Evolutionary conservation across 2,888 invertebrate genomes (phyloP).

Genomic region (Drosophila paranaensis): DNA sequence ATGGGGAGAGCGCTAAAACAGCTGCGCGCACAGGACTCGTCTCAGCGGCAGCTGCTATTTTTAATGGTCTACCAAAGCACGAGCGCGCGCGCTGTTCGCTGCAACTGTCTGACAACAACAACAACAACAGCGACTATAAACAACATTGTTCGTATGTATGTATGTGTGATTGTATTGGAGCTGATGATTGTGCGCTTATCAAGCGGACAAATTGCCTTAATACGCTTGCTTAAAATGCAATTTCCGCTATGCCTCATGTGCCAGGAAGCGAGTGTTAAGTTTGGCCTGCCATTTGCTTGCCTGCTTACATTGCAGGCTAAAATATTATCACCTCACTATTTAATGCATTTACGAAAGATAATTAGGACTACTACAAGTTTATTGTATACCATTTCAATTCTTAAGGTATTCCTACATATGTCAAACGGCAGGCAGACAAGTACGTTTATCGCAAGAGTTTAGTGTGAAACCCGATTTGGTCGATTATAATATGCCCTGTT

Average conservation of each 20-base stretch:
- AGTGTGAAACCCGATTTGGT: slow-evolving; percentile 35
- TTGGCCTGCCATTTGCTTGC: not conserved
- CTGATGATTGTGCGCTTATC: slow-evolving; percentile 47
- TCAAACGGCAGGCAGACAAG: not conserved
- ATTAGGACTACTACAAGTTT: too few species aligned
- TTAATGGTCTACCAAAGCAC: slow-evolving; percentile 43
- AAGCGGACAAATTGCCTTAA: slow-evolving; percentile 64
- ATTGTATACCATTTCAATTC: not conserved
- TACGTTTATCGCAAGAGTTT: not conserved
- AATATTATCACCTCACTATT: not conserved
- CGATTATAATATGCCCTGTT: slow-evolving; percentile 21
- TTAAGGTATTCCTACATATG: not conserved
- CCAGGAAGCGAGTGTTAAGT: slow-evolving; percentile 29
- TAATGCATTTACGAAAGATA: not conserved
- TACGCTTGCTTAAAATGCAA: slow-evolving; percentile 37
- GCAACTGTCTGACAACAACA: slow-evolving; percentile 16
- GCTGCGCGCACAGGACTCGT: slow-evolving; percentile 69
- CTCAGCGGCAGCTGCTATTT: slow-evolving; percentile 66
- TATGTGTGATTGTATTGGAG: slow-evolving; percentile 8
- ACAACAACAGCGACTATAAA: slow-evolving; percentile 6
- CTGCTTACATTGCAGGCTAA: not conserved
- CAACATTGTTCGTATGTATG: not conserved
- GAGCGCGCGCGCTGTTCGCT: slow-evolving; percentile 36
- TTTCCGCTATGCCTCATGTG: slow-evolving; percentile 50
- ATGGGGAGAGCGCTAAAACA: slow-evolving; percentile 50